Percentiles rank a stretch among this genome's conserved stretches.
phyloP scores from a whole-genome alignment of 2,113 vertebrate genomes.

The Petromus typicus region DNA sequence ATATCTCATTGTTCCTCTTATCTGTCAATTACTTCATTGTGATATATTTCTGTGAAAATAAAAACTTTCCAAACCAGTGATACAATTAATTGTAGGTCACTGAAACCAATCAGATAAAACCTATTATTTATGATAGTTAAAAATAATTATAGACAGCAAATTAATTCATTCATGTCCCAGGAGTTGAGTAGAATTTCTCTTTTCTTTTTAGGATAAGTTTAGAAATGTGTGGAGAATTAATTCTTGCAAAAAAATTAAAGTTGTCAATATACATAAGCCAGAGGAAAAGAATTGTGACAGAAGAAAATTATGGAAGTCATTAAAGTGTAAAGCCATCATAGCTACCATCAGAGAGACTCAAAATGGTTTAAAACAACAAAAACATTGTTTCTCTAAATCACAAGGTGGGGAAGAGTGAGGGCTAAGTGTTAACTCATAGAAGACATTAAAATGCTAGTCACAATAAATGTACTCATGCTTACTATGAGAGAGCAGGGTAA shows the following conservation, averaged over 20 bases:
- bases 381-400: background rate
- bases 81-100: background rate
- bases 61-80: background rate
- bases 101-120: conserved; percentile 32
- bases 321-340: background rate
- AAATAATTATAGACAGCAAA: background rate
- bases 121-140: background rate
- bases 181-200: background rate
- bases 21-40: background rate
- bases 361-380: background rate
- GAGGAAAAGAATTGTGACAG: background rate
- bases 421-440: background rate
- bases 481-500: background rate
- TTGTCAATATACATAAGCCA: background rate
- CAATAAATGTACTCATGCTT: background rate
- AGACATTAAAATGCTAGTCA: background rate
- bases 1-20: background rate
- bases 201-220: background rate
- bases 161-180: background rate
- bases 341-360: background rate
- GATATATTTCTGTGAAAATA: conserved; percentile 19
- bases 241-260: conserved; percentile 27
- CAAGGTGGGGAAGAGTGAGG: background rate
- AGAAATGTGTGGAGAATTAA: conserved; percentile 7
- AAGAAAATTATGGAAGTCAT: background rate